Conservation (phyloP, 2,113 vertebrate genomes). For the Chloebia gouldiae region DNA sequence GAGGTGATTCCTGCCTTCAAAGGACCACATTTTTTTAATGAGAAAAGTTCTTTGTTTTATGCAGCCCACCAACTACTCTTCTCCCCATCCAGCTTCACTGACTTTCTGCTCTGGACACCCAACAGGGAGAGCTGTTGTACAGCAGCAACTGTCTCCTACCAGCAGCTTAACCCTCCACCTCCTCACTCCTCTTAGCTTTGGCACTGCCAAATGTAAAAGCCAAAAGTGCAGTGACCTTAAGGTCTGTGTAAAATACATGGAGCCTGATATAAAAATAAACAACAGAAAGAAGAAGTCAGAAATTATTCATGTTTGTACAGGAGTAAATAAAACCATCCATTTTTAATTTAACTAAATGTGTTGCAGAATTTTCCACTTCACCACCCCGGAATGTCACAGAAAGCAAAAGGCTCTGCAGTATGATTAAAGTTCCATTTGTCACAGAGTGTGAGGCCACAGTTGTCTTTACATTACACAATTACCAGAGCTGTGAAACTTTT, state of each 20-base stretch:
- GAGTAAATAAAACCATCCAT: conserved; percentile 39
- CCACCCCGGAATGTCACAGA: neutral
- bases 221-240: conserved; percentile 1
- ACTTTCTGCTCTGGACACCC: neutral
- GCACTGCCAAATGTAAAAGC: neutral
- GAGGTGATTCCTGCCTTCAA: conserved; percentile 50
- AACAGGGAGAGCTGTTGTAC: conserved; percentile 65
- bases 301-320: conserved; percentile 39
- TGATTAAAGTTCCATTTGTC: conserved; percentile 4
- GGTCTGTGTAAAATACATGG: neutral
- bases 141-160: neutral
- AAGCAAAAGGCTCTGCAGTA: neutral
- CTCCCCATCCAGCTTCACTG: neutral
- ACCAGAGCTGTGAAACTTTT: neutral
- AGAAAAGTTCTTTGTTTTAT: neutral
- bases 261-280: conserved; percentile 13
- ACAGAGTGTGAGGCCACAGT: neutral
- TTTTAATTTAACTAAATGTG: conserved; percentile 47
- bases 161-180: neutral
- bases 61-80: neutral
- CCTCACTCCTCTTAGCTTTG: neutral
- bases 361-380: conserved; percentile 42
- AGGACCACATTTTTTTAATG: conserved; percentile 27
- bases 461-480: neutral
- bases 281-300: conserved; percentile 31